phyloP scores from a whole-genome alignment of 2,888 invertebrate genomes.

The Yponomeuta evonymella region DNA sequence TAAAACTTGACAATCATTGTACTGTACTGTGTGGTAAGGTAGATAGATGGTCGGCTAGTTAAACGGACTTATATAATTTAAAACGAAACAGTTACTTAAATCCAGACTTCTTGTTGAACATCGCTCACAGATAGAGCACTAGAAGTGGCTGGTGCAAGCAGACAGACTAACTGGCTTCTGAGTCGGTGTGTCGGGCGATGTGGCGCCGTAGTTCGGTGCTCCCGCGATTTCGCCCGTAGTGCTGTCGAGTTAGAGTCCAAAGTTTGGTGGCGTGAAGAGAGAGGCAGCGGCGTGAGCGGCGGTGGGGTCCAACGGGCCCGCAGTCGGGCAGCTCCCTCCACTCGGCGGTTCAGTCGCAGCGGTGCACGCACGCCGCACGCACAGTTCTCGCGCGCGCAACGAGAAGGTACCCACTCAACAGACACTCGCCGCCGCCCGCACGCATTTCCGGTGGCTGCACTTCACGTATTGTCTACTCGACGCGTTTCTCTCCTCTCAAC shows the following conservation, averaged over 20 bases:
- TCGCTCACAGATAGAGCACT: not conserved
- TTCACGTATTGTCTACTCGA: slow-evolving; percentile 25
- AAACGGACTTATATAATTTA: too few relatives aligned
- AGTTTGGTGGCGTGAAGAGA: slow-evolving; percentile 55
- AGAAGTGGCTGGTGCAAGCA: not conserved
- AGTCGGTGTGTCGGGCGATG: slow-evolving; percentile 26
- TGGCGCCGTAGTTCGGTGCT: slow-evolving; percentile 64
- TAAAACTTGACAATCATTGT: slow-evolving; percentile 1
- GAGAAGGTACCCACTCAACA: slow-evolving; percentile 62
- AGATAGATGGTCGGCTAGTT: not conserved
- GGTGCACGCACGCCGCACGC: slow-evolving; percentile 77
- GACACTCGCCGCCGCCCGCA: slow-evolving; percentile 41
- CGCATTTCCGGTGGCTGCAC: slow-evolving; percentile 67
- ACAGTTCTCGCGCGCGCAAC: slow-evolving; percentile 72
- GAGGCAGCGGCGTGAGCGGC: slow-evolving; percentile 43
- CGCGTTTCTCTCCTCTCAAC: not conserved
- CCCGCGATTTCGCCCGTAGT: slow-evolving; percentile 66
- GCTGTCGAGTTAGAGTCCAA: slow-evolving; percentile 62
- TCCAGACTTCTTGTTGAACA: not conserved
- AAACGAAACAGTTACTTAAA: too few relatives aligned
- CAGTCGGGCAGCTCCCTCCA: slow-evolving; percentile 35
- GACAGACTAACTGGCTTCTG: slow-evolving; percentile 15
- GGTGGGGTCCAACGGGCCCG: slow-evolving; percentile 19
- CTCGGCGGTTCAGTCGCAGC: slow-evolving; percentile 61
- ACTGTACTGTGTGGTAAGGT: slow-evolving; percentile 4